Percentiles rank a stretch among this genome's conserved stretches.
Evolutionary conservation across 2,888 invertebrate species (phyloP).

Genomic region (Branchinecta sandiegonensis): DNA sequence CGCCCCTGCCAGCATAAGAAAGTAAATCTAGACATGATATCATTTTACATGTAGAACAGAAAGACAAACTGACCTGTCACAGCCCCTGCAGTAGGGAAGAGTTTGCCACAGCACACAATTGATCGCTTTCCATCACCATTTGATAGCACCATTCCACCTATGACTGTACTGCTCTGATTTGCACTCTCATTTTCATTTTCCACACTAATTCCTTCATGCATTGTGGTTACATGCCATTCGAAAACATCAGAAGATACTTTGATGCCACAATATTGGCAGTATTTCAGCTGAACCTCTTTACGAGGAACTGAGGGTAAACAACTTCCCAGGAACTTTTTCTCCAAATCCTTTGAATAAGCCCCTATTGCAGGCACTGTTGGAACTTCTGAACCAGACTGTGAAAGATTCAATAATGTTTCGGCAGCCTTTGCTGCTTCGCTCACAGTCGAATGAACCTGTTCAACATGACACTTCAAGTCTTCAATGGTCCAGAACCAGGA

Average conservation of each 20-base stretch:
- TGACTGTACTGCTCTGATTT: background rate
- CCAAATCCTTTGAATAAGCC: background rate
- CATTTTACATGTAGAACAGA: background rate
- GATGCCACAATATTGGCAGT: background rate
- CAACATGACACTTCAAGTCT: slow-evolving; percentile 2
- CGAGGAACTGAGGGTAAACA: background rate
- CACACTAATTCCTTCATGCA: background rate
- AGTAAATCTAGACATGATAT: no score
- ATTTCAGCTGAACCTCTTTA: slow-evolving; percentile 10
- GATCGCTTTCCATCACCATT: background rate
- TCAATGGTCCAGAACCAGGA: slow-evolving; percentile 9
- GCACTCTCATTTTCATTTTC: background rate
- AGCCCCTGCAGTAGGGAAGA: background rate
- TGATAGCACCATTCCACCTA: background rate
- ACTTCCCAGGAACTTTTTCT: background rate
- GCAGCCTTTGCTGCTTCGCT: slow-evolving; percentile 11
- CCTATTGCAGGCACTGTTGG: background rate
- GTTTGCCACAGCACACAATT: background rate
- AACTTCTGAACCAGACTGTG: background rate
- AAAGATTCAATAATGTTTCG: slow-evolving; percentile 8
- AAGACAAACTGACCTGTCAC: background rate
- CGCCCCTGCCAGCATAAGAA: no score
- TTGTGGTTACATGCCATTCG: background rate
- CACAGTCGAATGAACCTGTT: slow-evolving; percentile 6
- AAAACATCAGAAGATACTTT: background rate